Evolutionary conservation across 2,888 invertebrate species (phyloP).

Genomic region (Mythimna ferrago): DNA sequence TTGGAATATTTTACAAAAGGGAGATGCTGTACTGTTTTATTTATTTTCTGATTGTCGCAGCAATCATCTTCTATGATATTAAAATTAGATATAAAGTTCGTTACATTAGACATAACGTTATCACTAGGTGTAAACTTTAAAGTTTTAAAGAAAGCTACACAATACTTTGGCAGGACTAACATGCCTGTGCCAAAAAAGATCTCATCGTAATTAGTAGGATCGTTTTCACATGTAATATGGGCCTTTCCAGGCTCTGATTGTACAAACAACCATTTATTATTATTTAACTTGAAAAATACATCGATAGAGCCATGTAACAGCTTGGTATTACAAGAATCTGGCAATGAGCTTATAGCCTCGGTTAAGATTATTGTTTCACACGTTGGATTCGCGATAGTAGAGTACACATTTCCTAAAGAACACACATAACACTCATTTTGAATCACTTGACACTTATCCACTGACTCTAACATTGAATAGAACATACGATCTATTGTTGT

Average conservation of each 20-base stretch:
- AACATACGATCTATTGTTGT: too few relatives aligned
- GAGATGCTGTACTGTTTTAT: slow-evolving; percentile 3
- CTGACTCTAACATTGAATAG: not conserved
- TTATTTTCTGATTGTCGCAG: slow-evolving; percentile 9
- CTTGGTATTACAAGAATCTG: slow-evolving; percentile 8
- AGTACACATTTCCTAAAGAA: slow-evolving; percentile 9
- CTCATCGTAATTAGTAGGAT: too few relatives aligned
- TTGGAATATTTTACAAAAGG: too few relatives aligned
- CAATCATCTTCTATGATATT: slow-evolving; percentile 12
- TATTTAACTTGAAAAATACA: too few relatives aligned
- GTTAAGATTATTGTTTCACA: not conserved
- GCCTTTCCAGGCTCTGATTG: too few relatives aligned
- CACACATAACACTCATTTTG: slow-evolving; percentile 13
- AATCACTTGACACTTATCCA: slow-evolving; percentile 13
- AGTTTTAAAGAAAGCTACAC: slow-evolving; percentile 11
- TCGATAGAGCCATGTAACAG: slow-evolving; percentile 8
- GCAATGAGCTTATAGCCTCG: not conserved
- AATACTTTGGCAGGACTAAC: too few relatives aligned
- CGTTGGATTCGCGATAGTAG: not conserved
- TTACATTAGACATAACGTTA: too few relatives aligned
- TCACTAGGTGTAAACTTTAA: slow-evolving; percentile 7
- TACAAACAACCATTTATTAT: too few relatives aligned
- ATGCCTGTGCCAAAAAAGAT: too few relatives aligned
- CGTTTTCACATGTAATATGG: too few relatives aligned
- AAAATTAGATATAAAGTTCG: not conserved